phyloP scores from a whole-genome alignment of 2,888 invertebrate species.

The Tinea trinotella region DNA sequence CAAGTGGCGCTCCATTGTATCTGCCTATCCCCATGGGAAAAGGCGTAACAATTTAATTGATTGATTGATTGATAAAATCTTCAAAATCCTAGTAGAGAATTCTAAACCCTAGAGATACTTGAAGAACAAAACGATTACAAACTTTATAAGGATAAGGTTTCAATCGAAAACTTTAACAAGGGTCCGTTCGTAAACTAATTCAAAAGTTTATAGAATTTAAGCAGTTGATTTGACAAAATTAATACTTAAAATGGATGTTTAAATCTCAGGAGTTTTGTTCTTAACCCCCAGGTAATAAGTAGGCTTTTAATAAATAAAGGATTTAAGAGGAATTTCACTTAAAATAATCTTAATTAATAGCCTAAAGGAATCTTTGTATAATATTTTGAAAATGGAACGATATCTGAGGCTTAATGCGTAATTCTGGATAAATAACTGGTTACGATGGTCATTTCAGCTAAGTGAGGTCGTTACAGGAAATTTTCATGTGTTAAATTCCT shows the following conservation, averaged over 20 bases:
- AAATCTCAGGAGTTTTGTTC: slow-evolving; percentile 2
- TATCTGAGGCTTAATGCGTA: neutral
- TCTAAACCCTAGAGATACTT: neutral
- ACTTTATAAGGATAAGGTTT: neutral
- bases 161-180: slow-evolving; percentile 1
- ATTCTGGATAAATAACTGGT: neutral
- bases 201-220: slow-evolving; percentile 3
- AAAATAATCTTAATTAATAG: slow-evolving; percentile 17
- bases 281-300: slow-evolving; percentile 15
- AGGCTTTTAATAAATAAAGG: slow-evolving; percentile 17
- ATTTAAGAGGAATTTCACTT: neutral
- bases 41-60: no score
- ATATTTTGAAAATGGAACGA: neutral
- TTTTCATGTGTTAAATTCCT: no score
- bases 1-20: no score
- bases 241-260: slow-evolving; percentile 8
- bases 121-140: neutral
- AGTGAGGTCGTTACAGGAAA: neutral
- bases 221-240: slow-evolving; percentile 7
- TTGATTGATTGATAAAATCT: no score
- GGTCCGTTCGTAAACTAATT: neutral
- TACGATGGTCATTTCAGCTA: neutral
- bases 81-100: no score
- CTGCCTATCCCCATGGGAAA: no score
- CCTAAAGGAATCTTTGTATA: slow-evolving; percentile 4